Evolutionary conservation across 2,797 vertebrate species (phyloP), one percentile per base, ranked within the genome.

Genomic region (Chaetodon trifasciatus): DNA sequence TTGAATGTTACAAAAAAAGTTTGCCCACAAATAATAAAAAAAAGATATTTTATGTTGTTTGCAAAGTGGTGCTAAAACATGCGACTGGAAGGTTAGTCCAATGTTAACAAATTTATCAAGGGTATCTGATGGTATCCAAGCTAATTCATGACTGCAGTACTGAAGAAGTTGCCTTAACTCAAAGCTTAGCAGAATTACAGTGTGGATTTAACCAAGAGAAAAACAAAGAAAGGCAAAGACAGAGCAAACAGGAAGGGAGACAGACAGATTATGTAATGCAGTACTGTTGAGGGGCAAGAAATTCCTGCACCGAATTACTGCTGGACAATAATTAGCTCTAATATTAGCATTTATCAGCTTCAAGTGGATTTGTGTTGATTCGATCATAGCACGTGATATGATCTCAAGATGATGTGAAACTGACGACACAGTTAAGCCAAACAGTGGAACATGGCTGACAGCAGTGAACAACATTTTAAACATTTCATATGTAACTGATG

Each of bases 161-260:
- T 40, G 65, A 57, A 57, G 23, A 70, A 66, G 10, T 52, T 42
- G 28, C 21, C n/a, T 40, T 28, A 47, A 62, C 42, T 55, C 16
- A 19, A 68, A 62, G 23, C 63, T 42, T 15, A 32, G 53, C 12
- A 28, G 23, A 70, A 46, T 53, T 75, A 44, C 68, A 56, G 23
- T 44, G 68, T 55, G 32, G 55, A 73, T 83, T 72, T 46, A 73
- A 61, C 12, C 6, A 7, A 39, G 17, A 58, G 12, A 42, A 53
- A 37, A 5, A 63, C 52, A 75, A 80, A 78, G 75, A 52, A 64
- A 42, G 46, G 32, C 28, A 71, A 63, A 66, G 64, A 79, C 55
- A 37, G 56, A 79, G 69, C 50, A 56, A 75, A 81, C 39, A 64
- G 40, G 47, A 67, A 53, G 60, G 32, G 32, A 64, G 64, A 57